phyloP scores from a whole-genome alignment of 2,888 invertebrate genomes.

The Leucozona laternaria region DNA sequence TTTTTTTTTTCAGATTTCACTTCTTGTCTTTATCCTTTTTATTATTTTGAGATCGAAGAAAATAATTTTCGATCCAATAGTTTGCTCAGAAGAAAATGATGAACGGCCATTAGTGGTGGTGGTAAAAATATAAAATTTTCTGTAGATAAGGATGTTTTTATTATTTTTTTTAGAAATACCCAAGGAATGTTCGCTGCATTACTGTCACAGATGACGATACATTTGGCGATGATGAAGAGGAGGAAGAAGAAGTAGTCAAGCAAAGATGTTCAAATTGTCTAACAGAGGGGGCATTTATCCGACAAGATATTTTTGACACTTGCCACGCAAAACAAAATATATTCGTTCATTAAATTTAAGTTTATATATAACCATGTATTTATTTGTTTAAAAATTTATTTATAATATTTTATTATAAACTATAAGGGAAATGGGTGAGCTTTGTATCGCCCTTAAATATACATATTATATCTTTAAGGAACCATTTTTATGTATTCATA shows the following conservation, averaged over 20 bases:
- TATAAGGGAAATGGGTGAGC: too few relatives aligned
- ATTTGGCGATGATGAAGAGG: slow-evolving; percentile 36
- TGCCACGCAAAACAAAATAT: background rate
- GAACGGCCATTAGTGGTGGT: slow-evolving; percentile 51
- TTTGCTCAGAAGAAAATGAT: slow-evolving; percentile 2
- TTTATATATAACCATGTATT: slow-evolving; percentile 6
- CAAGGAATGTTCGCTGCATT: slow-evolving; percentile 55
- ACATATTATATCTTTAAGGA: too few relatives aligned
- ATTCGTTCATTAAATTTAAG: slow-evolving; percentile 61
- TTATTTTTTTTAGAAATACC: slow-evolving; percentile 44
- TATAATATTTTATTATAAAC: background rate
- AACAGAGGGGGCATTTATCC: background rate
- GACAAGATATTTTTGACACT: slow-evolving; percentile 11
- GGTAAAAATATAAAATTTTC: slow-evolving; percentile 3
- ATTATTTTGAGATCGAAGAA: slow-evolving; percentile 20
- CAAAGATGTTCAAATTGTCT: background rate
- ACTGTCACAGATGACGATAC: slow-evolving; percentile 47
- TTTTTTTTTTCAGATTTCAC: background rate
- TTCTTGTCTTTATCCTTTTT: background rate
- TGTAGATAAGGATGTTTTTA: background rate
- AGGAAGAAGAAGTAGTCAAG: background rate
- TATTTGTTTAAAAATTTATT: slow-evolving; percentile 27
- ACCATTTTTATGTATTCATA: too few relatives aligned
- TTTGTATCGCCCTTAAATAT: too few relatives aligned
- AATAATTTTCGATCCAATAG: background rate